Conservation (phyloP, 2,113 vertebrate species). For the Amphiprion ocellaris region DNA sequence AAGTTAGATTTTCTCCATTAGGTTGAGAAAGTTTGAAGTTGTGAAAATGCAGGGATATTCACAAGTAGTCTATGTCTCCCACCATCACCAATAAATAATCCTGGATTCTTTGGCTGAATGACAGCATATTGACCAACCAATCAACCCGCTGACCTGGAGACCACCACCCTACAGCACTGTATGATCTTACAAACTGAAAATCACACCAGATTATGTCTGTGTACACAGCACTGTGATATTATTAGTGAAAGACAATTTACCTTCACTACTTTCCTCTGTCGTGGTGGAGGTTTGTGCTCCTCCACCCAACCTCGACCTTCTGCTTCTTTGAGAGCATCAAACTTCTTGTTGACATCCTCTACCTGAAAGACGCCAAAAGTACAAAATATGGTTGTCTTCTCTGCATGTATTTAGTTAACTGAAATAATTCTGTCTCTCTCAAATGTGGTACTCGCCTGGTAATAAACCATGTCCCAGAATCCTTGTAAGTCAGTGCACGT, state of each 20-base stretch:
- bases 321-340: constrained; percentile 87
- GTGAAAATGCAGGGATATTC: no score
- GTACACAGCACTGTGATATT: neutral
- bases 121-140: no score
- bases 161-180: no score
- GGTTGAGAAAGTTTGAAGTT: no score
- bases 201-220: no score
- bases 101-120: no score
- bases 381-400: neutral
- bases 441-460: constrained; percentile 65
- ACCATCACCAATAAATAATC: no score
- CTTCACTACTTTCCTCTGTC: constrained; percentile 82
- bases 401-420: fast-evolving
- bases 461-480: constrained; percentile 98
- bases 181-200: neutral
- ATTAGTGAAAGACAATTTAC: constrained; percentile 66
- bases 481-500: constrained; percentile 93
- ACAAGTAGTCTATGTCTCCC: no score
- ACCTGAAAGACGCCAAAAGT: constrained; percentile 78
- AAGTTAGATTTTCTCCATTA: no score
- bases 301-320: constrained; percentile 88
- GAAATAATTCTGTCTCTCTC: neutral
- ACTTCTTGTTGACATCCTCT: constrained; percentile 92
- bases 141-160: no score
- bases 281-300: constrained; percentile 61